Percentiles rank a stretch among this genome's conserved stretches.
Evolutionary conservation across 2,113 vertebrate genomes (phyloP).

Genomic region (Cryptomyrus ogoouensis): DNA sequence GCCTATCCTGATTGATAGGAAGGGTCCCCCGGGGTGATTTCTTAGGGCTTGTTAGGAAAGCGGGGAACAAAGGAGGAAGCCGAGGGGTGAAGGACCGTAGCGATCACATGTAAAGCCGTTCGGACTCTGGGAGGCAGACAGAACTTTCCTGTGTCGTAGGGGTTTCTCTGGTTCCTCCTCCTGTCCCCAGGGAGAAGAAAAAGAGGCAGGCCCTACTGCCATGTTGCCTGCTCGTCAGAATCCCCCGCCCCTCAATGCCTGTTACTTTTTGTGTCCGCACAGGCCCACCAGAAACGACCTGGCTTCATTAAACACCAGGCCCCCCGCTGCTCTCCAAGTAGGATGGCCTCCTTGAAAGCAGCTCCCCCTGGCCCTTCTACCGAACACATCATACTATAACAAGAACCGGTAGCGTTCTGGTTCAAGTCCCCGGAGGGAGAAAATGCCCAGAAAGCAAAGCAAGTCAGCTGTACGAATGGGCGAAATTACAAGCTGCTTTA

Average conservation of each 20-base stretch:
- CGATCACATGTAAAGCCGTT: constrained; percentile 25
- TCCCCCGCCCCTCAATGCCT: neutral
- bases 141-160: neutral
- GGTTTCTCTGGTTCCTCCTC: neutral
- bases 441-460: neutral
- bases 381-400: neutral
- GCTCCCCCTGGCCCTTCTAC: neutral
- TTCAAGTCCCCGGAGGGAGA: neutral
- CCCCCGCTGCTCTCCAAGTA: neutral
- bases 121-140: constrained; percentile 18
- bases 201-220: neutral
- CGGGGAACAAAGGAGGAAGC: constrained; percentile 11
- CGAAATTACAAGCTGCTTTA: neutral
- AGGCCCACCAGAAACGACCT: neutral
- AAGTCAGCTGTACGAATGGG: neutral
- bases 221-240: neutral
- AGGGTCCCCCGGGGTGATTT: constrained; percentile 14
- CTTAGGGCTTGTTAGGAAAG: constrained; percentile 33
- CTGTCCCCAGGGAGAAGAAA: neutral
- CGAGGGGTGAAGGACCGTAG: constrained; percentile 2
- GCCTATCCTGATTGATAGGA: constrained; percentile 24
- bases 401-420: neutral
- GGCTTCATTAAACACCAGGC: neutral
- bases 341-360: neutral
- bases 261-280: neutral